Conservation (phyloP, 2,113 vertebrate genomes). For the Chaetura pelagica region DNA sequence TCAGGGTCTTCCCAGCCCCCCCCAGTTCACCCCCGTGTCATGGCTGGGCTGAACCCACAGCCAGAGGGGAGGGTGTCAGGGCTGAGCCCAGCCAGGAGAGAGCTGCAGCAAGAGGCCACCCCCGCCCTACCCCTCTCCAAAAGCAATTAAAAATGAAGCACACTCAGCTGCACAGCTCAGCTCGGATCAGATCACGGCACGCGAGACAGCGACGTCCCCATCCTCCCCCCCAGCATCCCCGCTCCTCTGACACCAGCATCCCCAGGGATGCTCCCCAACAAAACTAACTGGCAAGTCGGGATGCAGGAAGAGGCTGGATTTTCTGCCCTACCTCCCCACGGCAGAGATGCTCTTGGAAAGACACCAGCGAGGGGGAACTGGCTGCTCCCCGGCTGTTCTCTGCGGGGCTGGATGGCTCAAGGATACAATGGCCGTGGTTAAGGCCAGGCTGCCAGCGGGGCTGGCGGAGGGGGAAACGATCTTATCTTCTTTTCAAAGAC, state of each 20-base stretch:
- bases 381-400: neutral
- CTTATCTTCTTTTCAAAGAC: constrained; percentile 22
- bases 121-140: neutral
- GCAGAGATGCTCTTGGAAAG: neutral
- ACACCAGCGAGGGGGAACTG: neutral
- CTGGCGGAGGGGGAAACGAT: neutral
- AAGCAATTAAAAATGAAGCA: constrained; percentile 65
- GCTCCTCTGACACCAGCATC: rapidly evolving
- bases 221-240: neutral
- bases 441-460: neutral
- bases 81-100: neutral
- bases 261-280: neutral
- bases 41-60: neutral
- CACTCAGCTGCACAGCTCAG: constrained; percentile 61
- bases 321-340: neutral
- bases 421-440: neutral
- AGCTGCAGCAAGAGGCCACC: neutral
- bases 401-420: neutral
- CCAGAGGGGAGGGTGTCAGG: neutral
- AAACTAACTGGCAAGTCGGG: neutral
- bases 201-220: neutral
- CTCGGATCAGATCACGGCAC: constrained; percentile 23
- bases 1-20: neutral
- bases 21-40: too few species aligned
- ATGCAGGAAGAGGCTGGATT: neutral